These are phyloP conservation scores for Enteromius afrohamiltoni DNA, from an alignment of 2,797 vertebrate species.

Conservation along the genomic window DNA sequence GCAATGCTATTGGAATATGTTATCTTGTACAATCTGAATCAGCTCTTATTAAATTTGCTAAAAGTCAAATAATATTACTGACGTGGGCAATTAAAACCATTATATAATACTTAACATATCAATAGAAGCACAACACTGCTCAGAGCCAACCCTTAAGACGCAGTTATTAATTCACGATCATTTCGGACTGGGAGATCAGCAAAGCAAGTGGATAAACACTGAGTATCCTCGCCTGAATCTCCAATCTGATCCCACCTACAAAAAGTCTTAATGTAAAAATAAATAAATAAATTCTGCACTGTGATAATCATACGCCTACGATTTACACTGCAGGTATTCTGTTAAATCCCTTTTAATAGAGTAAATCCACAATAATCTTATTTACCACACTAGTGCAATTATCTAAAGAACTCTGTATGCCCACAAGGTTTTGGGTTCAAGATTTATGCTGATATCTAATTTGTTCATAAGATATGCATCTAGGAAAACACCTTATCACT, in stretches of 20 bases:
- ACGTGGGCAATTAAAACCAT: neutral
- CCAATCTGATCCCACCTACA: conserved; percentile 8
- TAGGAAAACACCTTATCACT: neutral
- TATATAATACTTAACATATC: neutral
- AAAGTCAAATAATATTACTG: neutral
- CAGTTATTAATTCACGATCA: neutral
- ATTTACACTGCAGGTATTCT: conserved; percentile 14
- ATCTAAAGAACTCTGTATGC: neutral
- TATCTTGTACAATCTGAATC: neutral
- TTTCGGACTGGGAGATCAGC: neutral
- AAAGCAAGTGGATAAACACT: conserved; percentile 18
- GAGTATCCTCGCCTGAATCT: neutral
- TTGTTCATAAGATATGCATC: conserved; percentile 4
- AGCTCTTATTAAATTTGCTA: neutral
- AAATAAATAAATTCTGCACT: neutral
- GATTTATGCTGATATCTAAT: conserved; percentile 3
- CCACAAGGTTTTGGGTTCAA: neutral
- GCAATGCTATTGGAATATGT: neutral
- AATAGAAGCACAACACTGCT: neutral
- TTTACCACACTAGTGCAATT: conserved; percentile 1
- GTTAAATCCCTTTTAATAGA: conserved; percentile 4
- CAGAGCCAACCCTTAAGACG: neutral
- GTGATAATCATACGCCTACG: neutral
- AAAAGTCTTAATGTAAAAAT: neutral
- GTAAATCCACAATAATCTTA: conserved; percentile 15